These are phyloP conservation scores for Sycobia sp. DNA, from an alignment of 1,140 invertebrate genomes.

Conservation along the genomic window DNA sequence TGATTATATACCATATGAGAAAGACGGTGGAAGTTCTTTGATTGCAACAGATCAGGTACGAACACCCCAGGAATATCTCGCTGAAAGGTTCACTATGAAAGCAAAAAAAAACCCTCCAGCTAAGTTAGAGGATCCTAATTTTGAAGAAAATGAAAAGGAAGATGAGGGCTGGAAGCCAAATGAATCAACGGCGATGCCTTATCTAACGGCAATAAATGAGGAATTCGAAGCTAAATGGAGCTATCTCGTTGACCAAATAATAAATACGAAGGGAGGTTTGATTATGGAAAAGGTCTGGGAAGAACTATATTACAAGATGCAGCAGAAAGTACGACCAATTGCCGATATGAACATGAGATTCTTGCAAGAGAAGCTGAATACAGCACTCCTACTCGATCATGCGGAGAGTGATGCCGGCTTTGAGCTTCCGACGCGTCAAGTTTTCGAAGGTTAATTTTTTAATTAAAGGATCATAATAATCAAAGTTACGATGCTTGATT, in stretches of 20 bases:
- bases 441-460: not conserved
- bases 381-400: slow-evolving; percentile 59
- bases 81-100: slow-evolving; percentile 34
- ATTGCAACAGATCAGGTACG: slow-evolving; percentile 63
- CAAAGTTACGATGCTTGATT: too few relatives aligned
- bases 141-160: slow-evolving; percentile 27
- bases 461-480: not conserved
- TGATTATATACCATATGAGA: slow-evolving; percentile 61
- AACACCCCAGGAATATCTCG: slow-evolving; percentile 61
- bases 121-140: slow-evolving; percentile 12
- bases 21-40: slow-evolving; percentile 63
- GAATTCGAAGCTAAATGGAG: slow-evolving; percentile 61
- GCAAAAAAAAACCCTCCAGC: slow-evolving; percentile 12
- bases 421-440: not conserved
- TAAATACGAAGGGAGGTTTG: not conserved
- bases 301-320: slow-evolving; percentile 61
- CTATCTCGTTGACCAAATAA: slow-evolving; percentile 43
- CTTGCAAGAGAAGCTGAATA: slow-evolving; percentile 62
- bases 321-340: slow-evolving; percentile 61
- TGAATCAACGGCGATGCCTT: slow-evolving; percentile 46
- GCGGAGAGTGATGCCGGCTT: not conserved
- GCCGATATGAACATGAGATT: slow-evolving; percentile 66
- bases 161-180: slow-evolving; percentile 45
- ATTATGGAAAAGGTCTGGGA: slow-evolving; percentile 60
- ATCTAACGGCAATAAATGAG: slow-evolving; percentile 50